Evolutionary conservation across 1,140 invertebrate species (phyloP).

Genomic region (Eufriesea mexicana): DNA sequence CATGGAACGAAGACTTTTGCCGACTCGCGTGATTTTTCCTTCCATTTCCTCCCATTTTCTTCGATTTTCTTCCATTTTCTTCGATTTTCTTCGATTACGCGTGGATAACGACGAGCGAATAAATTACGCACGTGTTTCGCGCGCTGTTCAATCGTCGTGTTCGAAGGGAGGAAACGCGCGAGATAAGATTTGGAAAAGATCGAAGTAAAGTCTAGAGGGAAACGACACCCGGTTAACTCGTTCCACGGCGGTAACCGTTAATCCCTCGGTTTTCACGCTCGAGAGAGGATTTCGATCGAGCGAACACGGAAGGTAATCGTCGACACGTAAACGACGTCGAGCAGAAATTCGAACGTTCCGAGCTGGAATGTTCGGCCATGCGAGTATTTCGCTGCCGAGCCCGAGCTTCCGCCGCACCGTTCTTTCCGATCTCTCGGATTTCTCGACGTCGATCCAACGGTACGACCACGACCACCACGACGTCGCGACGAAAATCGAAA

Average conservation of each 20-base stretch:
- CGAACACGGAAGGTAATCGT: conserved; percentile 39
- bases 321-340: conserved; percentile 16
- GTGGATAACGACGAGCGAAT: too few relatives aligned
- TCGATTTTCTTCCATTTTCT: too few relatives aligned
- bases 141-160: too few relatives aligned
- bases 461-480: too few relatives aligned
- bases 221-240: conserved; percentile 30
- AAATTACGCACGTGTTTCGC: too few relatives aligned
- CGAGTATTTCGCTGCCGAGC: conserved; percentile 16
- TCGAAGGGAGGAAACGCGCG: too few relatives aligned
- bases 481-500: too few relatives aligned
- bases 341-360: conserved; percentile 2
- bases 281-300: conserved; percentile 29
- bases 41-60: too few relatives aligned
- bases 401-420: background rate
- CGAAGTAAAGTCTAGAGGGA: background rate
- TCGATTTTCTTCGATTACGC: too few relatives aligned
- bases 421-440: background rate
- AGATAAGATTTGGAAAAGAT: background rate
- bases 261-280: conserved; percentile 49
- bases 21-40: too few relatives aligned
- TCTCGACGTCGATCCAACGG: too few relatives aligned
- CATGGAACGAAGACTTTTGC: background rate
- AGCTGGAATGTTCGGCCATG: conserved; percentile 5
- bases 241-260: conserved; percentile 29